Base-by-base conservation (phyloP, 2,113 vertebrate genomes). In the Rhegmatorhina hoffmannsi region DNA sequence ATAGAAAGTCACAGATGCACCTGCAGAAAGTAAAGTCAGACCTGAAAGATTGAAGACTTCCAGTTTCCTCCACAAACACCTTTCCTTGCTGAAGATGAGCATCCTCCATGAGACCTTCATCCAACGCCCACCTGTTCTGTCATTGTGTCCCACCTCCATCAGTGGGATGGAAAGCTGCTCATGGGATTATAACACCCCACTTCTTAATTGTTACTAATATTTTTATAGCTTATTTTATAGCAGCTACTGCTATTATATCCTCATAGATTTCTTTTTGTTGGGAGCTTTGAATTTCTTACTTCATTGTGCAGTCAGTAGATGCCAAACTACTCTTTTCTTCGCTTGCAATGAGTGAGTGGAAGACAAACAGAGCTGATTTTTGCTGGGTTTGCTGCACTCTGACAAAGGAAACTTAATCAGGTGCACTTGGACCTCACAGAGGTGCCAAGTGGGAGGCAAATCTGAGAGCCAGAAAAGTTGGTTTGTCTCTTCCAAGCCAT, bases 81-180 rank as follows among this genome's bases (percentile, higher is more conserved):
- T 66, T 31, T 53, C 73, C 87, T 67, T 50, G 76, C 21, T 56
- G 64, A 58, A 62, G 60, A 77, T 1, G 9, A 47, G 3, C 11
- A 13, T 6, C 55, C 47, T 80, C 47, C 36, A 52, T 0, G 31
- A 80, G 76, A 20, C 59, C 89, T 73, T 70, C 64, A 69, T 3
- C 28, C 50, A 62, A 28, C 8, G 24, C 7, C 55, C 23, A 8
- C 0, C 1, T 15, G 25, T 20, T 53, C 55, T n/a, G 28, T 29
- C 50, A 40, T 5, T 1, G 2, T 6, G 7, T 2, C 11, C 12
- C 31, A 20, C 17, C 38, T 10, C 33, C n/a, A 17, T 1, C 0
- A 47, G 5, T 4, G 6, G 7, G 12, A 95, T 28, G 59, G 52
- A 59, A 8, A 12, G 9, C 17, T 72, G 56, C 23, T 38, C 50